A percentile compares a stretch with the other conserved stretches of the same genome.
Conservation (phyloP, 2,888 invertebrate genomes). For the Macroteleia sp. region DNA sequence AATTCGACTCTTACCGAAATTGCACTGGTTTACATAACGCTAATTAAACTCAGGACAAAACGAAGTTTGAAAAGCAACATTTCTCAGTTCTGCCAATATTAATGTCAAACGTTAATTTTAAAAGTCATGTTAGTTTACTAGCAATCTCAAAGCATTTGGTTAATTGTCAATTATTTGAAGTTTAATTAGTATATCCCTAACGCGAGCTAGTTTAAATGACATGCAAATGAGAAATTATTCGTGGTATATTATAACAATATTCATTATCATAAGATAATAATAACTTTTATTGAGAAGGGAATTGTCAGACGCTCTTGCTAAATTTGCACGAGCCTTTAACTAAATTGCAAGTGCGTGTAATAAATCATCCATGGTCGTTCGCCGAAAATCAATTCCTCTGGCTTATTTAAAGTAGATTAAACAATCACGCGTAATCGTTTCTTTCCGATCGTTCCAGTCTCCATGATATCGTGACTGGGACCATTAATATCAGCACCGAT, state of each 20-base stretch:
- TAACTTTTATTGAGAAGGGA: slow-evolving; percentile 15
- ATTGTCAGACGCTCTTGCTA: not conserved
- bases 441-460: slow-evolving; percentile 34
- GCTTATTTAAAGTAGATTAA: slow-evolving; percentile 33
- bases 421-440: slow-evolving; percentile 47
- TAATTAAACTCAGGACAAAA: no score
- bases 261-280: slow-evolving; percentile 29
- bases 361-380: slow-evolving; percentile 2
- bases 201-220: no score
- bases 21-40: no score
- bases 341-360: slow-evolving; percentile 3
- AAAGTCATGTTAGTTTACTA: no score
- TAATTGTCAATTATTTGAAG: no score
- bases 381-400: slow-evolving; percentile 31
- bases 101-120: no score
- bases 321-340: not conserved
- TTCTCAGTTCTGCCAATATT: no score
- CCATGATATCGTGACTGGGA: slow-evolving; percentile 44
- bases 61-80: no score
- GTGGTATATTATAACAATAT: slow-evolving; percentile 6
- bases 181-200: no score
- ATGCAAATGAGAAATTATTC: slow-evolving; percentile 15
- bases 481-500: slow-evolving; percentile 47
- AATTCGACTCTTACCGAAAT: no score
- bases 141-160: no score